phyloP scores from a whole-genome alignment of 2,113 vertebrate genomes.

The Clarias batrachus region DNA sequence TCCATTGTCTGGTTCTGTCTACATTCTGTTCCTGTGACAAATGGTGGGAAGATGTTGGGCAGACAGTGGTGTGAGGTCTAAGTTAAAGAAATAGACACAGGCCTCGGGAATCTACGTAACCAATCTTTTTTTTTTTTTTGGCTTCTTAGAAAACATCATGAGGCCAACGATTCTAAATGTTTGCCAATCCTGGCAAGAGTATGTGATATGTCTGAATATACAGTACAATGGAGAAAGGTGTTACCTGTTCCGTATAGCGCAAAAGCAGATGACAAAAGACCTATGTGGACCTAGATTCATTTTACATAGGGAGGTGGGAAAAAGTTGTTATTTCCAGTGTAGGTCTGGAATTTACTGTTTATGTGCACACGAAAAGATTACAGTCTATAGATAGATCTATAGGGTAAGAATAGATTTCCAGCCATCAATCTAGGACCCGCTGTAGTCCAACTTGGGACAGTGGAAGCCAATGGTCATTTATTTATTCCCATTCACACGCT shows the following conservation, averaged over 20 bases:
- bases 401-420: too few species aligned
- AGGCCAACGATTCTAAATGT: conserved; percentile 3
- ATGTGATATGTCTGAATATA: neutral
- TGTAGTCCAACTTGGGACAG: too few species aligned
- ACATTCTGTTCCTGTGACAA: conserved; percentile 46
- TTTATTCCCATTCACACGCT: too few species aligned
- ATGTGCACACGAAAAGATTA: neutral
- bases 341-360: neutral
- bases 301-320: neutral
- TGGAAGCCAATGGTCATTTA: too few species aligned
- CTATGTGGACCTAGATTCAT: too few species aligned
- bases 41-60: conserved; percentile 29
- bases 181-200: conserved; percentile 13
- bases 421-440: too few species aligned
- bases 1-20: conserved; percentile 54
- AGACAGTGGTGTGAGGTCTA: conserved; percentile 45
- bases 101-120: conserved; percentile 16
- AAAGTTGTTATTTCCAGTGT: neutral
- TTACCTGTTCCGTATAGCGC: neutral
- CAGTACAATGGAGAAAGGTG: neutral
- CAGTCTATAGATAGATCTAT: too few species aligned
- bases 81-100: conserved; percentile 30
- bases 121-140: conserved; percentile 17
- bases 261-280: neutral
- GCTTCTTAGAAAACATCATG: conserved; percentile 16